phyloP scores from a whole-genome alignment of 1,140 invertebrate genomes.

The Ceratosolen fusciceps region DNA sequence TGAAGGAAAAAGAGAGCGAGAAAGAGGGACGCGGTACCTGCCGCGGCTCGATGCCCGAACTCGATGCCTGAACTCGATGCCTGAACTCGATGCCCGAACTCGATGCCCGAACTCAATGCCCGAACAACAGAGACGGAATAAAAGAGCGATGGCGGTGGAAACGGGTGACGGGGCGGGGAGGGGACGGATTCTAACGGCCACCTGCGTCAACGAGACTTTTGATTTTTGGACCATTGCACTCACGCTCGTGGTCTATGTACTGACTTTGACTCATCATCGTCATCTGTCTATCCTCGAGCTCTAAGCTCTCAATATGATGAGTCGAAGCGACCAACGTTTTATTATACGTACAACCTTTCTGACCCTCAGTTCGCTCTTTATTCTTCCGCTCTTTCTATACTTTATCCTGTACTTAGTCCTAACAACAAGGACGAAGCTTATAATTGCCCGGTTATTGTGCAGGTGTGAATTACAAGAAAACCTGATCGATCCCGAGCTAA shows the following conservation, averaged over 20 bases:
- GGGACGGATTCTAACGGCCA: conserved; percentile 45
- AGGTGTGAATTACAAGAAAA: too few species aligned
- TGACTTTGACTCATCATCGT: not conserved
- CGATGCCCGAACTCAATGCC: too few species aligned
- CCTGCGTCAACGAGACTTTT: conserved; percentile 67
- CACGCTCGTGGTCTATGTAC: conserved; percentile 17
- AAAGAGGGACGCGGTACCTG: conserved; percentile 61
- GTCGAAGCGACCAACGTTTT: not conserved
- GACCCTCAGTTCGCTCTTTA: too few species aligned
- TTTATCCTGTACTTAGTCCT: too few species aligned
- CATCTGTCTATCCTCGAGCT: not conserved
- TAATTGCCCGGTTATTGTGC: too few species aligned
- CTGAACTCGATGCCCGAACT: too few species aligned
- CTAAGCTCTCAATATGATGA: not conserved
- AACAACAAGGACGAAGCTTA: too few species aligned
- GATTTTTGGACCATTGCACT: conserved; percentile 64
- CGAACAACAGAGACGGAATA: conserved; percentile 9
- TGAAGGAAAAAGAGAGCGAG: not conserved
- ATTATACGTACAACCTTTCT: not conserved
- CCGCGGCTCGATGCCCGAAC: conserved; percentile 57
- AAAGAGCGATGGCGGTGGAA: conserved; percentile 6
- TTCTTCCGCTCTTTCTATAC: too few species aligned
- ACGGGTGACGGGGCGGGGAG: too few species aligned
- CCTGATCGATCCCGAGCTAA: too few species aligned
- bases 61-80: too few species aligned